Conservation (phyloP, 2,113 vertebrate genomes). For the Microcebus ravelobensis region DNA sequence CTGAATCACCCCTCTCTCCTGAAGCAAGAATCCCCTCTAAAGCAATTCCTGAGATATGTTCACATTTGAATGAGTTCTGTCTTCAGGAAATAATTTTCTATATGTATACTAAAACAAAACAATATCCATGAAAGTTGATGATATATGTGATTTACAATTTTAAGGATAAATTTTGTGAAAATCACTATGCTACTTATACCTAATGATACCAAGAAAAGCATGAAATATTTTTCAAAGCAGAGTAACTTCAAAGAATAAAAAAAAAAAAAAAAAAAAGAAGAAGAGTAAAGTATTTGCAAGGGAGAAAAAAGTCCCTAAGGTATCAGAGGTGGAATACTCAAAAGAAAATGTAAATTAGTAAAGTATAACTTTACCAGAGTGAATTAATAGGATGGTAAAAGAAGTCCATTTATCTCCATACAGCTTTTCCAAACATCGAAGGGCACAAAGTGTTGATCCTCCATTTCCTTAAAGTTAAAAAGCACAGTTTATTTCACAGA, state of each 20-base stretch:
- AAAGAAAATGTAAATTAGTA: conserved; percentile 22
- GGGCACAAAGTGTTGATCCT: conserved; percentile 92
- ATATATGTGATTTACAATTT: neutral
- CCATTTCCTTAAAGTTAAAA: conserved; percentile 91
- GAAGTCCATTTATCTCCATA: conserved; percentile 88
- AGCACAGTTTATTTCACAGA: neutral
- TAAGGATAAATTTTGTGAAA: conserved; percentile 35
- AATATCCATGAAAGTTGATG: neutral
- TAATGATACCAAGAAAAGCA: conserved; percentile 9
- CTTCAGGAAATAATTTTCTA: conserved; percentile 31
- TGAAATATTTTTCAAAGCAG: conserved; percentile 54
- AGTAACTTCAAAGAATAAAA: neutral
- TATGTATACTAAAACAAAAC: neutral
- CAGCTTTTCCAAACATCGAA: conserved; percentile 87
- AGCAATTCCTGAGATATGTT: neutral
- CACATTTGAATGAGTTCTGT: neutral
- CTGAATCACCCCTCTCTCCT: neutral
- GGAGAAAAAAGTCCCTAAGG: neutral
- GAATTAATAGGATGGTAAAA: conserved; percentile 92
- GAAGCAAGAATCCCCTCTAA: neutral
- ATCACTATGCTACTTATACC: neutral
- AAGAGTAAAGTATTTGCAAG: neutral
- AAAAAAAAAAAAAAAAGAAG: neutral
- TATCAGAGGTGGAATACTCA: conserved; percentile 10
- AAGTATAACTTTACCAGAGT: conserved; percentile 90